Conservation (phyloP, 2,113 vertebrate species). For the Mobula hypostoma region DNA sequence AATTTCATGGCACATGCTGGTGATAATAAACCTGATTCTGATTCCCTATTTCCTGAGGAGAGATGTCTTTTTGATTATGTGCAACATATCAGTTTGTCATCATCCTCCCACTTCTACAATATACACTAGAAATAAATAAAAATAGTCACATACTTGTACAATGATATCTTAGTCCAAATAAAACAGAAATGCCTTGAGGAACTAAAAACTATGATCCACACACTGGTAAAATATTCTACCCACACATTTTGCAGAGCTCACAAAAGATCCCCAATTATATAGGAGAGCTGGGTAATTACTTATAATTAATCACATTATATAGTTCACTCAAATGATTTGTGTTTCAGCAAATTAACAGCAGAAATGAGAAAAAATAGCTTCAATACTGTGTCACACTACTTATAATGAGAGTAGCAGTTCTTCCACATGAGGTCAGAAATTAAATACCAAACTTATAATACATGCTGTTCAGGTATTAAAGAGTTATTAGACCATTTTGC, state of each 20-base stretch:
- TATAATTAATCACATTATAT: background rate
- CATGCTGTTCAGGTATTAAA: background rate
- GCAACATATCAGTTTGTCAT: background rate
- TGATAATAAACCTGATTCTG: too few relatives aligned
- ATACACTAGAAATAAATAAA: background rate
- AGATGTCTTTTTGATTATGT: background rate
- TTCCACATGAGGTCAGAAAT: background rate
- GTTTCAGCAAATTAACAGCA: background rate
- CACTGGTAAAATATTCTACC: background rate
- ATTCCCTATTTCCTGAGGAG: background rate
- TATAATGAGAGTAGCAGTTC: background rate
- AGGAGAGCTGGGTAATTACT: background rate
- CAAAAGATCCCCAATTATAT: slow-evolving; percentile 9
- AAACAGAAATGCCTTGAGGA: slow-evolving; percentile 22
- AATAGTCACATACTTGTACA: background rate
- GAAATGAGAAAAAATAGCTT: background rate
- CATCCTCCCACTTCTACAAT: background rate
- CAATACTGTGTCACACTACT: background rate
- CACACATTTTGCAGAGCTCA: background rate
- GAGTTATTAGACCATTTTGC: background rate
- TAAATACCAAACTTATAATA: background rate
- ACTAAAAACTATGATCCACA: background rate
- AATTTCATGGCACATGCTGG: too few relatives aligned
- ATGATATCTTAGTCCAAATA: background rate
- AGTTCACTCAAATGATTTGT: background rate